These are phyloP conservation scores for Drosophila melanosoma DNA, from an alignment of 2,888 invertebrate species.

Conservation along the genomic window DNA sequence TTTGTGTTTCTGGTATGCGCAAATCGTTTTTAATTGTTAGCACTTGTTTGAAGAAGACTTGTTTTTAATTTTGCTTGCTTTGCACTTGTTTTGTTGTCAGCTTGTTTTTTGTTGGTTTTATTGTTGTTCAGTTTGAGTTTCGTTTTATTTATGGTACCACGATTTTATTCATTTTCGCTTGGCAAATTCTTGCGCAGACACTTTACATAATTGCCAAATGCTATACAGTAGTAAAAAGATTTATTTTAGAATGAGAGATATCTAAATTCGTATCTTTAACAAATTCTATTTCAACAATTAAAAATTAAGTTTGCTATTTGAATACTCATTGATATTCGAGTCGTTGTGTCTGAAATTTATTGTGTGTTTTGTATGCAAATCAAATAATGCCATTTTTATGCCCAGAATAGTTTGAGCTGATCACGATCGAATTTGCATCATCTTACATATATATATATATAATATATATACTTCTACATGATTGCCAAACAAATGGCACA, in stretches of 20 bases:
- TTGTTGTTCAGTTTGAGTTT: constrained; percentile 43
- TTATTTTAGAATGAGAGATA: constrained; percentile 1
- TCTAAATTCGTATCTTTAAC: neutral
- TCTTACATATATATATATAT: constrained; percentile 1
- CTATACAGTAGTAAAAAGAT: constrained; percentile 29
- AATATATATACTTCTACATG: constrained; percentile 1
- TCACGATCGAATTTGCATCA: constrained; percentile 63
- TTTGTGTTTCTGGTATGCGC: constrained; percentile 27
- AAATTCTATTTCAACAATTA: constrained; percentile 32
- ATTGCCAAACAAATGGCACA: constrained; percentile 41
- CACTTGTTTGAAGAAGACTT: constrained; percentile 55
- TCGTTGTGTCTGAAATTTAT: constrained; percentile 34
- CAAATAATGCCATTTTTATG: constrained; percentile 40
- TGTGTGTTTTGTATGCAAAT: constrained; percentile 72
- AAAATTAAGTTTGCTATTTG: constrained; percentile 34
- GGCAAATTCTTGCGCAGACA: constrained; percentile 44
- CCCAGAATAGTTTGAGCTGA: constrained; percentile 57
- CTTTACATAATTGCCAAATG: constrained; percentile 74
- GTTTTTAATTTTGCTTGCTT: constrained; percentile 27
- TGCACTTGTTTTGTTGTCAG: constrained; percentile 42
- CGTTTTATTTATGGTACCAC: constrained; percentile 69
- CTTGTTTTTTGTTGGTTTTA: neutral
- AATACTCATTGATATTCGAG: constrained; percentile 59
- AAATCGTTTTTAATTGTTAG: constrained; percentile 70
- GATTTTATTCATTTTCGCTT: constrained; percentile 78